Evolutionary conservation across 2,888 invertebrate genomes (phyloP).

Genomic region (Crocallis elinguaria): DNA sequence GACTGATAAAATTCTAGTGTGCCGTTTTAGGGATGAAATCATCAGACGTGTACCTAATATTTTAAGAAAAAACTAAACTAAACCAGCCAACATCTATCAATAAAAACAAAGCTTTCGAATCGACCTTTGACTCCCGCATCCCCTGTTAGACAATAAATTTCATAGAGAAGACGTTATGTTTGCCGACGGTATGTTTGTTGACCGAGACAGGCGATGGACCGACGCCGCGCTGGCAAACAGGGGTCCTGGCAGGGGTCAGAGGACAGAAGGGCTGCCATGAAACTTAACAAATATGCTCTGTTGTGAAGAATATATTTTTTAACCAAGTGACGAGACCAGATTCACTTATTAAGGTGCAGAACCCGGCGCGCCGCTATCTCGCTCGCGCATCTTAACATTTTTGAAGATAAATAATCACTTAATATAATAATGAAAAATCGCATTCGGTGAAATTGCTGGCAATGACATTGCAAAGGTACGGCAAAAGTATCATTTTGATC

Average conservation of each 20-base stretch:
- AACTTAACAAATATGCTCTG: conserved; percentile 14
- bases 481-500: too few species aligned
- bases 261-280: conserved; percentile 4
- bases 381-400: too few species aligned
- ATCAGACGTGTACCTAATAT: too few species aligned
- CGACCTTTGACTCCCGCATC: conserved; percentile 8
- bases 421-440: too few species aligned
- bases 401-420: too few species aligned
- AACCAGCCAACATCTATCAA: too few species aligned
- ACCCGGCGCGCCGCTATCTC: too few species aligned
- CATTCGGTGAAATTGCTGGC: too few species aligned
- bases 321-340: not conserved
- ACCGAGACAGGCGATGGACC: conserved; percentile 32
- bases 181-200: conserved; percentile 35
- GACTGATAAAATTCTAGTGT: too few species aligned
- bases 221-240: conserved; percentile 23
- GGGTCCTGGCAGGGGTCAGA: conserved; percentile 10
- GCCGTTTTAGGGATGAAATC: too few species aligned
- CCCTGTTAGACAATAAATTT: conserved; percentile 25
- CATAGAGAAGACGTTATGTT: conserved; percentile 30
- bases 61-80: too few species aligned
- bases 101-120: conserved; percentile 4
- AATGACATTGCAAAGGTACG: too few species aligned
- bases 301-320: not conserved
- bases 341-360: not conserved